These are phyloP conservation scores for Alligator sinensis DNA, from an alignment of 2,113 vertebrate genomes.

Conservation along the genomic window DNA sequence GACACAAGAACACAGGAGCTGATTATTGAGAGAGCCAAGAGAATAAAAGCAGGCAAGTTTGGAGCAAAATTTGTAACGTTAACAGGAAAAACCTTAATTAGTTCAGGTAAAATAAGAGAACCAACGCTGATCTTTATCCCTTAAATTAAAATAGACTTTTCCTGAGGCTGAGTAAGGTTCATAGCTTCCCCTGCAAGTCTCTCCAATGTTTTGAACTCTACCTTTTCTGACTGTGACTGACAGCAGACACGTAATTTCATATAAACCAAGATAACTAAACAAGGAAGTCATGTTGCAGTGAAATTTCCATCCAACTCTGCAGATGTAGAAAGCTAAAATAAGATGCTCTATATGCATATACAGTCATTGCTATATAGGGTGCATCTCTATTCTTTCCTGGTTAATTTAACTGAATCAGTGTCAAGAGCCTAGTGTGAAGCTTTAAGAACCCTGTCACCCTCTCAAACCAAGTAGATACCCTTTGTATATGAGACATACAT, in stretches of 20 bases:
- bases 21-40: no score
- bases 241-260: not conserved
- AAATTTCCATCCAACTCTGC: not conserved
- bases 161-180: not conserved
- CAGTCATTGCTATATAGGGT: not conserved
- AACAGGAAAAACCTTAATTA: not conserved
- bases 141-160: not conserved
- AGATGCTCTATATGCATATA: accelerated
- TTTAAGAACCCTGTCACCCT: not conserved
- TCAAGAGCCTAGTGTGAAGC: not conserved
- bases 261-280: not conserved
- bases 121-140: not conserved
- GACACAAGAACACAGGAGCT: not conserved
- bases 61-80: not conserved
- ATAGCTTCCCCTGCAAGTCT: not conserved
- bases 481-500: not conserved
- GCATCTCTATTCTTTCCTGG: not conserved
- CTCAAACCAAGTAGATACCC: not conserved
- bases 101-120: not conserved
- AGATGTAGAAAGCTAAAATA: not conserved
- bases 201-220: not conserved
- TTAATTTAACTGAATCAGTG: not conserved
- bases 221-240: not conserved
- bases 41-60: not conserved
- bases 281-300: not conserved